Evolutionary conservation across 2,888 invertebrate species (phyloP).

Genomic region (Hypsopygia costalis): DNA sequence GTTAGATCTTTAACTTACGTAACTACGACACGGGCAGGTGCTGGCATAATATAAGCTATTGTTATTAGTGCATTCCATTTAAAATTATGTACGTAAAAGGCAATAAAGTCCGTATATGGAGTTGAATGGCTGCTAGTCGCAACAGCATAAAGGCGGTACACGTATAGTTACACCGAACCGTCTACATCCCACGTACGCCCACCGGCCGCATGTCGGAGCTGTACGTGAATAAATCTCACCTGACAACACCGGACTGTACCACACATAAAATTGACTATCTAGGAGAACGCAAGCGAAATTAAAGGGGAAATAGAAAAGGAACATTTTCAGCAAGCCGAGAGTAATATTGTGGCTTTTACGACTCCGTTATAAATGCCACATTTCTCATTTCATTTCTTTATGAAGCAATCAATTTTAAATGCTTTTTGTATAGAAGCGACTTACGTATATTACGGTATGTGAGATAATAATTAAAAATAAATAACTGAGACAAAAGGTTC

Average conservation of each 20-base stretch:
- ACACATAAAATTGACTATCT: neutral
- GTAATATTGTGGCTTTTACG: neutral
- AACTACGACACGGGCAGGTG: conserved; percentile 28
- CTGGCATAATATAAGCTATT: conserved; percentile 30
- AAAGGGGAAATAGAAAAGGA: conserved; percentile 1
- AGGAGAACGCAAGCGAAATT: conserved; percentile 5
- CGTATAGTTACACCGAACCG: conserved; percentile 40
- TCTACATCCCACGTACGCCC: conserved; percentile 59
- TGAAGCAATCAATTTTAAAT: neutral
- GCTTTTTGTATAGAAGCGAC: neutral
- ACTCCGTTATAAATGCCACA: neutral
- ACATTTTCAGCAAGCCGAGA: neutral
- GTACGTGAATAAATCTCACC: conserved; percentile 63
- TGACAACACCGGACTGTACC: conserved; percentile 37
- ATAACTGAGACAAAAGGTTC: conserved; percentile 5
- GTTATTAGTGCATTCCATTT: conserved; percentile 31
- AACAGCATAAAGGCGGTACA: conserved; percentile 45
- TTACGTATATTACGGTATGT: conserved; percentile 3
- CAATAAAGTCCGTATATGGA: conserved; percentile 45
- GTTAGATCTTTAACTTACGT: conserved; percentile 19
- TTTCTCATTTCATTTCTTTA: conserved; percentile 1
- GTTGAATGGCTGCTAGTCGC: conserved; percentile 46
- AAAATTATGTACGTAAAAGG: conserved; percentile 43
- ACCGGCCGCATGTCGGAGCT: conserved; percentile 46
- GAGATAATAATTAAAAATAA: conserved; percentile 6